Conservation (phyloP, 2,797 vertebrate species). For the Mus minutoides region DNA sequence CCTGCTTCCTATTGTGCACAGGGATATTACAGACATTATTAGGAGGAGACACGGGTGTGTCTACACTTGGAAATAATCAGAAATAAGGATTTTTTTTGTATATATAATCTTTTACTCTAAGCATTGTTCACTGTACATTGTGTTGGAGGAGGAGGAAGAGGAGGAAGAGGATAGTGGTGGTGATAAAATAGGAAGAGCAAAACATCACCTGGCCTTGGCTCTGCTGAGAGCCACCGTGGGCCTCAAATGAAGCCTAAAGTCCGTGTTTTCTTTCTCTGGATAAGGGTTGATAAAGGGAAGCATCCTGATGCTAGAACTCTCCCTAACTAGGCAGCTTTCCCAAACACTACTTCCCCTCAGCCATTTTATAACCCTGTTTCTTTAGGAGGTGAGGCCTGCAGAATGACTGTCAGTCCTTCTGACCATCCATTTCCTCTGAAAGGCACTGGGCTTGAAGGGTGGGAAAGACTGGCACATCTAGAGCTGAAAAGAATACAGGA, state of each 20-base stretch:
- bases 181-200: not conserved
- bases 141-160: not conserved
- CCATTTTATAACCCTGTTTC: not conserved
- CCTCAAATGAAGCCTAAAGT: slow-evolving; percentile 54
- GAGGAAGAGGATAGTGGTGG: not conserved
- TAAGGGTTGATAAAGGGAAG: slow-evolving; percentile 54
- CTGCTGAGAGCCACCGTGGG: slow-evolving; percentile 47
- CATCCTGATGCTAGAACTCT: slow-evolving; percentile 48
- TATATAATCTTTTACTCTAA: slow-evolving; percentile 8
- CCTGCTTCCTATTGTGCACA: not conserved
- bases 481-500: slow-evolving; percentile 27
- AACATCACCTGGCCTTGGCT: slow-evolving; percentile 70
- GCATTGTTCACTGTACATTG: slow-evolving; percentile 35
- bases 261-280: slow-evolving; percentile 73
- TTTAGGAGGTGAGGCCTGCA: slow-evolving; percentile 1
- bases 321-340: slow-evolving; percentile 36
- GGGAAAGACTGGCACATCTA: not conserved
- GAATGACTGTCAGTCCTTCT: not conserved
- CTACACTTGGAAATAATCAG: not conserved
- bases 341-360: not conserved
- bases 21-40: not conserved
- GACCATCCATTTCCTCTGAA: not conserved
- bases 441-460: not conserved
- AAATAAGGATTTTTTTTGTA: not conserved
- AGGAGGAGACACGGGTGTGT: not conserved